Base-by-base conservation (phyloP, 2,797 vertebrate species). In the Oryzias dopingdopingensis region DNA sequence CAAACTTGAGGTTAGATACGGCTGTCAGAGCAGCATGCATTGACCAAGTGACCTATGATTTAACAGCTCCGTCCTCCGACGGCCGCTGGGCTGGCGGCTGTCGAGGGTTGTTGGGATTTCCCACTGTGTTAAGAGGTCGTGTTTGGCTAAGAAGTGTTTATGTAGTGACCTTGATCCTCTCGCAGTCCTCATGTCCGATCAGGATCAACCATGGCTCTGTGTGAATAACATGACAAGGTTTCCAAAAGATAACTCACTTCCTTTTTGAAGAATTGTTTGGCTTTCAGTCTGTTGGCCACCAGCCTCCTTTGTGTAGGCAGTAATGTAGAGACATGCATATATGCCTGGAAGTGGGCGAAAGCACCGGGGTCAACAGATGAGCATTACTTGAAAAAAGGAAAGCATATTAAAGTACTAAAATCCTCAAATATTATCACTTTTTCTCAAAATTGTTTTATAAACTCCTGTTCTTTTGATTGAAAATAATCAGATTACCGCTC, bases 261-360 rank as follows among this genome's bases (percentile, higher is more conserved):
- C 83, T 89, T 59, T 84, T 76, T 68, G 72, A 66, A 37, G 58
- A 69, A 70, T 64, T 88, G 85, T 91, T 90, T 91, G 67, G 61
- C 78, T 90, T 90, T 86, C 85, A 86, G 89, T 91, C 90, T 92
- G 85, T 89, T 90, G 85, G 71, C 74, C 75, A 81, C 66, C 56
- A 49, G 61, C 42, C 43, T 74, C 57, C 53, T 83, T 88, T 90
- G 86, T 86, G 77, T 81, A 40, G 54, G 62, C 51, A 26, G 52
- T 56, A 46, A 53, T 17, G 59, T 71, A 67, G 49, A 65, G 49
- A 17, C 15, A 6, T 18, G 24, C 42, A 37, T 20, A 60, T 46
- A 42, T 24, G 26, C 43, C 32, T 16, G 24, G 13, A 44, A 14
- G 29, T 18, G 18, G 62, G n/a, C 37, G 53, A 56, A 59, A 55